Evolutionary conservation across 2,888 invertebrate species (phyloP).

Genomic region (Papilio protenor): DNA sequence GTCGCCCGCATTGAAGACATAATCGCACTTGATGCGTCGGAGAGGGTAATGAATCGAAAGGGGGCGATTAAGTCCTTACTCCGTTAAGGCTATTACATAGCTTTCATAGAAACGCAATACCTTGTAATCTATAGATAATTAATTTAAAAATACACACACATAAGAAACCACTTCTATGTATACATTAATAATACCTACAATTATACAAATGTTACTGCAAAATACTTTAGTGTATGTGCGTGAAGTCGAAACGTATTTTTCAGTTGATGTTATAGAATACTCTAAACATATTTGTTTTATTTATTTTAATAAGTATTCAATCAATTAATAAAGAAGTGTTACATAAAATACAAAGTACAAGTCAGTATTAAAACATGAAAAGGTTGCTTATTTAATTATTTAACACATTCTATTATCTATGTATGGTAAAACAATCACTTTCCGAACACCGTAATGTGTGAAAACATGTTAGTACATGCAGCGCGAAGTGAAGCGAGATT

Average conservation of each 20-base stretch:
- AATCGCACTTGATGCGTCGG: conserved; percentile 40
- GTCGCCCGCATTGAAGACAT: conserved; percentile 39
- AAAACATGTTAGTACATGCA: conserved; percentile 29
- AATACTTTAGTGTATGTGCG: background rate
- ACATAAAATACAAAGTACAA: background rate
- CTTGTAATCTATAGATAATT: background rate
- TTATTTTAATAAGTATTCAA: background rate
- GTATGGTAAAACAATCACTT: conserved; percentile 19
- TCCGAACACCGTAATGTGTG: conserved; percentile 16
- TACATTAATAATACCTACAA: too few relatives aligned
- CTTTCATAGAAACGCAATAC: conserved; percentile 12
- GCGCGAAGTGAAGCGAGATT: conserved; percentile 26
- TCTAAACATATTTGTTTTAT: background rate
- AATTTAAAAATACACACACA: background rate
- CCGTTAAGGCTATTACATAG: conserved; percentile 18
- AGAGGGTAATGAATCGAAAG: conserved; percentile 39
- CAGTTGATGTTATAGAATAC: background rate
- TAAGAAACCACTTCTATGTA: too few relatives aligned
- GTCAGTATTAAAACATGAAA: background rate
- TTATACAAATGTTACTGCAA: background rate
- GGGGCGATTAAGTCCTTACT: conserved; percentile 35
- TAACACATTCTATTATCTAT: conserved; percentile 11
- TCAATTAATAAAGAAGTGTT: background rate
- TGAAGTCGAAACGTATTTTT: background rate
- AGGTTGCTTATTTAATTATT: conserved; percentile 9